Base-by-base conservation (phyloP, 2,113 vertebrate species). In the Cyanistes caeruleus region DNA sequence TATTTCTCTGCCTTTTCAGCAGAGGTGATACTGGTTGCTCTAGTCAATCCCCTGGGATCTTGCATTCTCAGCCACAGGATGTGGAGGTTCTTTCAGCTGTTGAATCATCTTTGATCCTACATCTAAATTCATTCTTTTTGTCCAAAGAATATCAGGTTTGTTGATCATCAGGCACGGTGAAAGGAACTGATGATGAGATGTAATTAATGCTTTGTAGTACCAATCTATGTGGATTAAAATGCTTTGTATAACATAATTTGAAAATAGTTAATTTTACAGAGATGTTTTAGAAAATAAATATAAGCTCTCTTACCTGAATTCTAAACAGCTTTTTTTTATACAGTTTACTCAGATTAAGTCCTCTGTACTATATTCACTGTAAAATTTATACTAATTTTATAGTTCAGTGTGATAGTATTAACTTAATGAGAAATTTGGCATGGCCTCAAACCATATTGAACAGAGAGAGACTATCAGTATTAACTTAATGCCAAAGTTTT, bases 391-490 rank as follows among this genome's bases (percentile, higher is more conserved):
- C 11, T 60, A 15, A 8, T 39, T 74, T 72, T 39, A 69, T n/a
- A 69, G 35, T 43, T 73, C 41, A 51, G 18, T 90, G 18, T 35
- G 24, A 69, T 19, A 86, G 7, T 16, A 31, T 43, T 70, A 75
- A 67, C 19, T 51, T 53, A 53, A 39, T 43, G 48, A 28, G 39
- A 89, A 76, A 60, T 68, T 49, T 84, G 18, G 7, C 67, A 89
- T 92, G 88, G 83, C 73, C 86, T 91, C 93, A 89, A 84, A 78
- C 89, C 58, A 87, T 84, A 93, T 95, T 84, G 84, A 93, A 79
- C 52, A 93, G 92, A 84, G 87, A 93, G 88, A 94, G 76, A 95
- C 62, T 95, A 27, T 31, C 63, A 39, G 18, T 39, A 88, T 35
- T 68, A 60, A 46, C 5, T 79, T 63, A 49, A 62, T 62, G 23